Percentiles rank a stretch among this genome's conserved stretches.
phyloP scores from a whole-genome alignment of 2,113 vertebrate genomes.

The Puntigrus tetrazona region DNA sequence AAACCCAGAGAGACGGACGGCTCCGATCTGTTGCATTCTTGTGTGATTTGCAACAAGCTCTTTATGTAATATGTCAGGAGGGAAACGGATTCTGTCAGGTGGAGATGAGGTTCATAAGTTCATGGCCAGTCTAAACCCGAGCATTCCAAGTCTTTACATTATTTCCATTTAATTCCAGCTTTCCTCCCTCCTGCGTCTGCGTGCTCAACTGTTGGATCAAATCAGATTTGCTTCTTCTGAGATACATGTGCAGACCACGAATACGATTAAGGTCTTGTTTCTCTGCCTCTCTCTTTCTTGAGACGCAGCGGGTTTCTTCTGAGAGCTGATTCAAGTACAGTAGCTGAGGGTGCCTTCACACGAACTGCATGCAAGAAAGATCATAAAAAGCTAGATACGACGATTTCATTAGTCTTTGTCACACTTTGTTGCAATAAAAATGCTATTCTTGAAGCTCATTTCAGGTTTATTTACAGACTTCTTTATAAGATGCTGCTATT shows the following conservation, averaged over 20 bases:
- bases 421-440: not conserved
- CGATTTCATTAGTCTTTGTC: not conserved
- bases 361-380: not conserved
- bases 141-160: slow-evolving; percentile 71
- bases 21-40: slow-evolving; percentile 64
- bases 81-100: slow-evolving; percentile 69
- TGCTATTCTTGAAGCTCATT: slow-evolving; percentile 17
- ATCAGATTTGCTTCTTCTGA: slow-evolving; percentile 3
- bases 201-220: not conserved
- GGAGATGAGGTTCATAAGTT: slow-evolving; percentile 78
- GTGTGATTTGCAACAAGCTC: slow-evolving; percentile 52
- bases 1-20: slow-evolving; percentile 48
- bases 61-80: slow-evolving; percentile 65
- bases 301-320: not conserved
- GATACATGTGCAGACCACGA: not conserved
- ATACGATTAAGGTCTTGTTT: not conserved
- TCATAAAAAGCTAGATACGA: not conserved
- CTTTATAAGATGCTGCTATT: not conserved
- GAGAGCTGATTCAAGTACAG: not conserved
- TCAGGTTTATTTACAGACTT: not conserved
- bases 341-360: not conserved
- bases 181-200: not conserved
- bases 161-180: slow-evolving; percentile 57
- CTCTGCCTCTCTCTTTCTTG: not conserved
- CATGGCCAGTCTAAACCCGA: slow-evolving; percentile 69